Evolutionary conservation across 2,113 vertebrate species (phyloP).

Genomic region (Microcebus tavaratra): DNA sequence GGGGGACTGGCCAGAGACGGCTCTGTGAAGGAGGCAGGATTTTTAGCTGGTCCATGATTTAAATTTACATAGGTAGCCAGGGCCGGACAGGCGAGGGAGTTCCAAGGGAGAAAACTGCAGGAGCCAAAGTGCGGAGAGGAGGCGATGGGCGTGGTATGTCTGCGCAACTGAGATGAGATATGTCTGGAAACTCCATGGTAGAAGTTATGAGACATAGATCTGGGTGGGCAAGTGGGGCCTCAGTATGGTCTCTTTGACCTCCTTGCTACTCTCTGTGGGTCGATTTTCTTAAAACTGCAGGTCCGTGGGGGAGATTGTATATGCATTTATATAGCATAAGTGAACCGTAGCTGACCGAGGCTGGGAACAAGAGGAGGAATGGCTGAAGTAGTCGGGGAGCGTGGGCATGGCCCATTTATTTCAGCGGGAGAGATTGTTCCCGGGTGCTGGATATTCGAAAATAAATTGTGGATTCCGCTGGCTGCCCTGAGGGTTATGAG

Average conservation of each 20-base stretch:
- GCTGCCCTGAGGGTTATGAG: background rate
- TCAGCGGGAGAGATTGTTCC: background rate
- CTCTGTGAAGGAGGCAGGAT: background rate
- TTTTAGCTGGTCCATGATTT: background rate
- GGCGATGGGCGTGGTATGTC: background rate
- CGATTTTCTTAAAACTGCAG: background rate
- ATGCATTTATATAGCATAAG: background rate
- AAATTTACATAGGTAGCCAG: background rate
- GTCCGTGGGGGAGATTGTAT: background rate
- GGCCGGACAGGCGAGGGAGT: background rate
- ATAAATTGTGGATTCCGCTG: background rate
- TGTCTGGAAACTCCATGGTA: background rate
- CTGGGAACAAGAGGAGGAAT: background rate
- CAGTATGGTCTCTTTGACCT: background rate
- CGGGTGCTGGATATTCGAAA: background rate
- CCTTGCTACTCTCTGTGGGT: background rate
- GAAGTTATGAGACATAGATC: background rate
- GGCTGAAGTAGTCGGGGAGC: background rate
- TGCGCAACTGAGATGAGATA: background rate
- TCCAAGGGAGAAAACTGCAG: background rate
- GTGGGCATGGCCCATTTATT: background rate
- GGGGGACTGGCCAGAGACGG: background rate
- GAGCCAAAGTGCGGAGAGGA: background rate
- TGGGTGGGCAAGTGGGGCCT: background rate
- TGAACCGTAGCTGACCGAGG: background rate